A percentile compares a stretch with the other conserved stretches of the same genome.
Evolutionary conservation across 2,888 invertebrate genomes (phyloP).

Genomic region (Dasypogon diadema): DNA sequence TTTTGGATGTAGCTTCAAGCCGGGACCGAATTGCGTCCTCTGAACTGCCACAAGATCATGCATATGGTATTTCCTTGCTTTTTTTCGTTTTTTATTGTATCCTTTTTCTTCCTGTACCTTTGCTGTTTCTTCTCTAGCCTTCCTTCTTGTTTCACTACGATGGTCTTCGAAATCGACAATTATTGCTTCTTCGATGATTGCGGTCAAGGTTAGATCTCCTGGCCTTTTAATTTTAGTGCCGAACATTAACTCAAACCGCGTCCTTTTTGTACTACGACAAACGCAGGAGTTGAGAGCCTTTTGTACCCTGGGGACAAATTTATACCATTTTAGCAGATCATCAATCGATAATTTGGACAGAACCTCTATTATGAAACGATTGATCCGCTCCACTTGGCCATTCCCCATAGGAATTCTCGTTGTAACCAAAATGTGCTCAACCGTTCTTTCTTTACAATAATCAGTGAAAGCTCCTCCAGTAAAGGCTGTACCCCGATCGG

Average conservation of each 20-base stretch:
- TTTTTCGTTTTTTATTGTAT: not conserved
- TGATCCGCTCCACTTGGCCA: constrained; percentile 59
- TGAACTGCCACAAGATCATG: not conserved
- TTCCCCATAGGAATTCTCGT: constrained; percentile 60
- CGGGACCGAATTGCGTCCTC: constrained; percentile 43
- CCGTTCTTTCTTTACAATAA: constrained; percentile 61
- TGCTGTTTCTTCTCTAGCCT: constrained; percentile 55
- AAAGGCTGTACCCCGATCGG: not conserved
- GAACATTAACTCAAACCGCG: not conserved
- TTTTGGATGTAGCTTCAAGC: constrained; percentile 9
- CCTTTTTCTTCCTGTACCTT: constrained; percentile 10
- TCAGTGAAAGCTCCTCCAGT: constrained; percentile 61
- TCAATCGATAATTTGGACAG: constrained; percentile 62
- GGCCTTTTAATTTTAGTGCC: constrained; percentile 33
- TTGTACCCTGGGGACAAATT: not conserved
- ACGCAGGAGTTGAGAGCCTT: not conserved
- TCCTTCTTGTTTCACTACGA: not conserved
- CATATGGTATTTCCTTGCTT: not conserved
- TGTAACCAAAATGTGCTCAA: constrained; percentile 59
- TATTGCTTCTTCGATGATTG: constrained; percentile 11
- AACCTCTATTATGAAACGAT: constrained; percentile 59
- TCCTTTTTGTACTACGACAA: not conserved
- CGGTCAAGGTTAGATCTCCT: not conserved
- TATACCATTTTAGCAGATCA: constrained; percentile 57
- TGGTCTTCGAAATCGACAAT: not conserved